phyloP scores from a whole-genome alignment of 2,113 vertebrate genomes.

The Ctenodactylus gundi region DNA sequence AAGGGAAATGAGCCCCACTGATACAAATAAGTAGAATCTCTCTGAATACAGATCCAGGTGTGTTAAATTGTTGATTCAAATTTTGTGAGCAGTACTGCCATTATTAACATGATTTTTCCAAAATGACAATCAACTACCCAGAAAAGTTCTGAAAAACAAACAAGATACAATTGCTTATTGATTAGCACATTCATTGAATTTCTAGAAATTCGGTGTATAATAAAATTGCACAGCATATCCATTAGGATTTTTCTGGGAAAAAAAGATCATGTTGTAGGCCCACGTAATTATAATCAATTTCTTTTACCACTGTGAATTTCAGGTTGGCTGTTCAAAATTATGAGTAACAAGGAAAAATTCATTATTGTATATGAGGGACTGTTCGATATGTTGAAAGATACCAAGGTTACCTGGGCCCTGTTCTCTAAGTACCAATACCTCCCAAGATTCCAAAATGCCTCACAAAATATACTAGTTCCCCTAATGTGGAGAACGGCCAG shows the following conservation, averaged over 20 bases:
- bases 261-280: neutral
- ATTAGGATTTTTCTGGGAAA: neutral
- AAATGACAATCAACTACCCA: neutral
- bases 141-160: neutral
- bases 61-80: neutral
- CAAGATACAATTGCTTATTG: neutral
- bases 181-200: neutral
- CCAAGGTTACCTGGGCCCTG: neutral
- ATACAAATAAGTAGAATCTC: neutral
- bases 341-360: neutral
- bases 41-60: neutral
- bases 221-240: neutral
- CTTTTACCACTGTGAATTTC: neutral
- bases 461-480: neutral
- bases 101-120: slow-evolving; percentile 8
- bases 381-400: too few relatives aligned
- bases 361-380: neutral
- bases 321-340: neutral
- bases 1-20: neutral
- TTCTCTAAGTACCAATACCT: neutral
- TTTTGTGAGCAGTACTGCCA: neutral
- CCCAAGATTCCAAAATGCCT: neutral
- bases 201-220: neutral
- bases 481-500: neutral
- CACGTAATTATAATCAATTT: neutral